These are phyloP conservation scores for Oriolus oriolus DNA, from an alignment of 2,113 vertebrate genomes.

Conservation along the genomic window DNA sequence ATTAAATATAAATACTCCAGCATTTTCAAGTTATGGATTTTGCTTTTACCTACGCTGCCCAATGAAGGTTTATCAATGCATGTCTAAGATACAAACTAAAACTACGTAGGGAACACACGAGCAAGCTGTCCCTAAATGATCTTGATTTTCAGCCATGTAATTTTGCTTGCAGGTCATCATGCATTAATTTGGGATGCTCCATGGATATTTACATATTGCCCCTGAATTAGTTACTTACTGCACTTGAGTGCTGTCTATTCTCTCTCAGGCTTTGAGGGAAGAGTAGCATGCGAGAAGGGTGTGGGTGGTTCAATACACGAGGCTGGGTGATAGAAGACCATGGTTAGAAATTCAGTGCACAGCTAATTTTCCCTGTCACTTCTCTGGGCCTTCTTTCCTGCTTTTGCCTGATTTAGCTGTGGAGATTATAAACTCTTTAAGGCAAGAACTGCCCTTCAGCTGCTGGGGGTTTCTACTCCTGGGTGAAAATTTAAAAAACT, in stretches of 20 bases:
- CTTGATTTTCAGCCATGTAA: neutral
- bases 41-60: neutral
- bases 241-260: neutral
- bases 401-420: neutral
- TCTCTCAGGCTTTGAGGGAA: neutral
- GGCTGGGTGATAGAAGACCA: neutral
- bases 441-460: neutral
- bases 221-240: neutral
- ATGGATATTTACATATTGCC: neutral
- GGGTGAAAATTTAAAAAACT: neutral
- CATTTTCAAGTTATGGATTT: neutral
- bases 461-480: neutral
- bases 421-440: neutral
- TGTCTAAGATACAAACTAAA: neutral
- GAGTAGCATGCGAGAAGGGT: neutral
- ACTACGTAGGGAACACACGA: fast-evolving
- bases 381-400: neutral
- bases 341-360: neutral
- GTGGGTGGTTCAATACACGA: neutral
- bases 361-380: neutral
- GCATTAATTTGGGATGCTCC: neutral
- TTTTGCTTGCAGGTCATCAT: neutral
- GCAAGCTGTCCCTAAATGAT: neutral
- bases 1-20: neutral
- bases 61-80: neutral